These are phyloP conservation scores for Pithecia hirsuta DNA, from an alignment of 2,797 vertebrate genomes.

Conservation along the genomic window DNA sequence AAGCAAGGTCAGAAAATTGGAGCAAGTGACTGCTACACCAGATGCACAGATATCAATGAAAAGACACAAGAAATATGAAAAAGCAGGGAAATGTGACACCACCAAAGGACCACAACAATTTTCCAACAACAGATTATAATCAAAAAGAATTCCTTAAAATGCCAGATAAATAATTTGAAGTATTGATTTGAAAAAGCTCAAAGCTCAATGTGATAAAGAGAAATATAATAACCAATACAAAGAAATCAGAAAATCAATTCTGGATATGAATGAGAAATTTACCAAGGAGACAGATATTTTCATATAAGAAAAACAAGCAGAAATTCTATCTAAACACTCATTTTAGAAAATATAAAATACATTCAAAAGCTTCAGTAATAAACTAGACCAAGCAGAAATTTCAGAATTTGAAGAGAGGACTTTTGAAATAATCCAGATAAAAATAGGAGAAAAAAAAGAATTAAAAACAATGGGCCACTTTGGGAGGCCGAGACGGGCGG, in stretches of 20 bases:
- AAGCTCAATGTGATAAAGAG: background rate
- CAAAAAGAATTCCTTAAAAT: background rate
- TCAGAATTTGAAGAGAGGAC: background rate
- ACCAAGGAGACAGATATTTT: background rate
- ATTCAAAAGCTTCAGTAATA: background rate
- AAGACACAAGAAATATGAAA: background rate
- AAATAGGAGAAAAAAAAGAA: background rate
- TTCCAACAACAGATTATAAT: background rate
- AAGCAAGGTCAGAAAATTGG: background rate
- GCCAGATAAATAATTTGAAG: background rate
- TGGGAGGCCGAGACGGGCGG: no score
- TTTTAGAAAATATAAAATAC: background rate
- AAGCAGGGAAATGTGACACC: background rate
- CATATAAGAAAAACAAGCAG: background rate
- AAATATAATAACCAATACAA: background rate
- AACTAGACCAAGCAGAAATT: background rate
- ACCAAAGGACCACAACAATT: background rate
- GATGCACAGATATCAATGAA: background rate
- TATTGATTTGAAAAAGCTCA: background rate
- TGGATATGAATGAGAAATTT: background rate
- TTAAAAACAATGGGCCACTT: background rate
- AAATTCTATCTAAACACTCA: background rate
- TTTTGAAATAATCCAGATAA: background rate
- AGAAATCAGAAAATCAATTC: background rate
- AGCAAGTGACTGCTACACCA: background rate